Conservation (phyloP, 2,797 vertebrate genomes). For the Manis javanica region DNA sequence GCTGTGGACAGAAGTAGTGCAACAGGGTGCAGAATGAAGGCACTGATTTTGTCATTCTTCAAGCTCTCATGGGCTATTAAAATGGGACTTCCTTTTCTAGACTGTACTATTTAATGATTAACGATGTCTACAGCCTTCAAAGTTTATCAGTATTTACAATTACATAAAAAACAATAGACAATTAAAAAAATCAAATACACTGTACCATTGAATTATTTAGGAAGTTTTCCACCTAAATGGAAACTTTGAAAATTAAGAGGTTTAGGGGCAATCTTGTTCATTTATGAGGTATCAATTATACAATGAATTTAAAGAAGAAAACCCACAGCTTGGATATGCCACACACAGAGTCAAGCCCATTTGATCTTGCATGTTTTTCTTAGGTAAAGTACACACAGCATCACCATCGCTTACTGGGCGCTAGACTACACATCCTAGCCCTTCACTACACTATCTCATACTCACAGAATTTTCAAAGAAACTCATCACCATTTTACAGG, state of each 20-base stretch:
- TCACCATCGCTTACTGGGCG: neutral
- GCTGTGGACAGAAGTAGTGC: neutral
- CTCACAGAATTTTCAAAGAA: neutral
- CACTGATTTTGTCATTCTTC: neutral
- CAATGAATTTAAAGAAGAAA: neutral
- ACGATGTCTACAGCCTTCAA: neutral
- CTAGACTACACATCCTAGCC: neutral
- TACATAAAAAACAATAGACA: neutral
- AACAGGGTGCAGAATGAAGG: neutral
- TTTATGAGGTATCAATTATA: neutral
- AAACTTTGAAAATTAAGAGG: constrained; percentile 8
- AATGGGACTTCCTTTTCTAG: neutral
- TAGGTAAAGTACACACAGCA: neutral
- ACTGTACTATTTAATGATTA: neutral
- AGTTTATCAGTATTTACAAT: neutral
- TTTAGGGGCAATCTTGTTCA: neutral
- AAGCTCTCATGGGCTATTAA: neutral
- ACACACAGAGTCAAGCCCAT: neutral
- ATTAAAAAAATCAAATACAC: neutral
- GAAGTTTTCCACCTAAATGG: neutral
- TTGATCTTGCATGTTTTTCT: neutral
- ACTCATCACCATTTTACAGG: neutral
- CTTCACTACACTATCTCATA: neutral
- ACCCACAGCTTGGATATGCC: neutral
- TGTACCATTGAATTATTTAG: neutral